These are phyloP conservation scores for Oxyura jamaicensis DNA, from an alignment of 2,113 vertebrate species.

Conservation along the genomic window DNA sequence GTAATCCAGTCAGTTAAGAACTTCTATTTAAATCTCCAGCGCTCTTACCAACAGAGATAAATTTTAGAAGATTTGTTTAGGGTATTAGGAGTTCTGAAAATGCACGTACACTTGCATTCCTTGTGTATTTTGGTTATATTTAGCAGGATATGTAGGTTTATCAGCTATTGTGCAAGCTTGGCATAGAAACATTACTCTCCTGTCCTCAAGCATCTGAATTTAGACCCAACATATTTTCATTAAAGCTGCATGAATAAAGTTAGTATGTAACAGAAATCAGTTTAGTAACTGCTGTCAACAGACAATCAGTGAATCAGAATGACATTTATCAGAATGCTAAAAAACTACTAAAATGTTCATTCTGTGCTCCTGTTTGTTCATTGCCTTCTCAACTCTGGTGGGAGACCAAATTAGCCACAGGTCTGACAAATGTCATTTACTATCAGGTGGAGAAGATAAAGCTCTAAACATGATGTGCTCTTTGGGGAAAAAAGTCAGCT, in stretches of 20 bases:
- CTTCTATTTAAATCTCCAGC: not conserved
- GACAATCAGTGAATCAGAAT: not conserved
- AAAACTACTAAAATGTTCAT: not conserved
- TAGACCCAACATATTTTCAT: not conserved
- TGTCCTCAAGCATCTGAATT: not conserved
- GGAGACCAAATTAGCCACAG: not conserved
- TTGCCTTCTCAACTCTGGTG: not conserved
- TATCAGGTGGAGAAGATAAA: not conserved
- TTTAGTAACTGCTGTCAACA: not conserved
- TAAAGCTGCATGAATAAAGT: not conserved
- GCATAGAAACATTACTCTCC: not conserved
- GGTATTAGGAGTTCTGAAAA: not conserved
- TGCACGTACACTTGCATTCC: not conserved
- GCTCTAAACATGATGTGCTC: not conserved
- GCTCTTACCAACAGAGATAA: not conserved
- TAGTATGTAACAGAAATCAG: not conserved
- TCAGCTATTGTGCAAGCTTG: not conserved
- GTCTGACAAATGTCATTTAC: not conserved
- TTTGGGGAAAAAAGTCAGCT: not conserved
- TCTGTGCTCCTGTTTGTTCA: not conserved
- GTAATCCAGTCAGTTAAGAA: not conserved
- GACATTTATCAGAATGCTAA: not conserved
- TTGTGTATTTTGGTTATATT: not conserved
- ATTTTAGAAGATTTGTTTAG: not conserved
- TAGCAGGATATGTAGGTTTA: not conserved